phyloP scores from a whole-genome alignment of 2,797 vertebrate species.

The Tadarida brasiliensis region DNA sequence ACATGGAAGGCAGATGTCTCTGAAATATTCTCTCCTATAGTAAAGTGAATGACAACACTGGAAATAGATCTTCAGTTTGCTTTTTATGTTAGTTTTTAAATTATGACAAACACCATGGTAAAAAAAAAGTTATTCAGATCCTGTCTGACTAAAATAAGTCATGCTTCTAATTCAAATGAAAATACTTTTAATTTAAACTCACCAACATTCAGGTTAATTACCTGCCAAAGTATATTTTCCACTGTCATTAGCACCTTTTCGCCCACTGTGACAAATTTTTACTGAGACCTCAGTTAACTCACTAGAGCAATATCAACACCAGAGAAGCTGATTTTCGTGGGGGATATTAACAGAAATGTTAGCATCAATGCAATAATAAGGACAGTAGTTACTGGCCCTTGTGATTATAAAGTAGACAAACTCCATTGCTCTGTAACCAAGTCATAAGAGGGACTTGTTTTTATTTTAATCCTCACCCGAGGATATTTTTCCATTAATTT shows the following conservation, averaged over 20 bases:
- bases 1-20: background rate
- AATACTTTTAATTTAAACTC: constrained; percentile 30
- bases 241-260: constrained; percentile 5
- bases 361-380: background rate
- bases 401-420: background rate
- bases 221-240: constrained; percentile 56
- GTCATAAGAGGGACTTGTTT: background rate
- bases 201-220: constrained; percentile 59
- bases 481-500: too few species aligned
- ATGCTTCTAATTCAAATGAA: constrained; percentile 53
- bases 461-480: background rate
- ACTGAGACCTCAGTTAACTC: constrained; percentile 26
- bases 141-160: background rate
- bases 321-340: constrained; percentile 59
- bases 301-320: background rate
- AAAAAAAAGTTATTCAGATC: constrained; percentile 2
- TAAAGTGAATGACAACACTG: background rate
- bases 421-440: constrained; percentile 28
- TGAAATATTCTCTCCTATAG: background rate
- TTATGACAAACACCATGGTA: background rate
- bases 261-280: constrained; percentile 45
- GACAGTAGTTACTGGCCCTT: background rate
- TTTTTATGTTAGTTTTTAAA: constrained; percentile 59
- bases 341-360: background rate
- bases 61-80: constrained; percentile 23